Percentiles rank a stretch among this genome's conserved stretches.
phyloP scores from a whole-genome alignment of 2,888 invertebrate species.

The Unio delphinus region DNA sequence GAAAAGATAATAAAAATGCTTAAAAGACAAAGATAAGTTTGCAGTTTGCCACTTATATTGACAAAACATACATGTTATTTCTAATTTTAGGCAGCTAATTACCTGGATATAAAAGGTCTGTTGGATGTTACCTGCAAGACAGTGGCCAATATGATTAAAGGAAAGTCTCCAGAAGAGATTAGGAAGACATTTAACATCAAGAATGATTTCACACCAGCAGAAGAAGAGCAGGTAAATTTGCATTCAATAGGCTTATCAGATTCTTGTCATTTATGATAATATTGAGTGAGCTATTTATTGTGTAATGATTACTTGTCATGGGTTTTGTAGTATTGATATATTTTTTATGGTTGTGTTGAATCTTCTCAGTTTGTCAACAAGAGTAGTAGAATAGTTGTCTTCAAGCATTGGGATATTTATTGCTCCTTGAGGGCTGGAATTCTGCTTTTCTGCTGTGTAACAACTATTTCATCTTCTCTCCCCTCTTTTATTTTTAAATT shows the following conservation, averaged over 20 bases:
- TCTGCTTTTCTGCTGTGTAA: too few species aligned
- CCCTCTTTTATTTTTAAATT: too few species aligned
- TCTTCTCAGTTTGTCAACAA: not conserved
- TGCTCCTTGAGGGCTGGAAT: too few species aligned
- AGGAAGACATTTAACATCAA: slow-evolving; percentile 97
- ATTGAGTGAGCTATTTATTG: too few species aligned
- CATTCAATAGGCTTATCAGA: not conserved
- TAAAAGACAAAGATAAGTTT: not conserved
- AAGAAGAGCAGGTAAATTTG: slow-evolving; percentile 90
- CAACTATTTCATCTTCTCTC: too few species aligned
- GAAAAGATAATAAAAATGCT: not conserved
- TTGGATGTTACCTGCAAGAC: slow-evolving; percentile 98
- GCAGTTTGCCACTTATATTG: not conserved
- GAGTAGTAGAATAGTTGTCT: not conserved
- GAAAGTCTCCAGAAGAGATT: slow-evolving; percentile 97
- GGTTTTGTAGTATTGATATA: not conserved
- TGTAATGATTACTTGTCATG: too few species aligned
- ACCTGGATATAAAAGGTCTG: slow-evolving; percentile 89
- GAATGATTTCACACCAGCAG: slow-evolving; percentile 92
- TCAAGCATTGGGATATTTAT: not conserved
- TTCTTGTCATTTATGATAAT: too few species aligned
- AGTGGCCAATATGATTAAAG: slow-evolving; percentile 98
- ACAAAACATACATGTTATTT: not conserved
- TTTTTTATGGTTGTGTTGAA: slow-evolving; percentile 1
- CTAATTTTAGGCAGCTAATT: slow-evolving; percentile 85